Conservation (phyloP, 2,797 vertebrate species). For the Danio albolineatus region DNA sequence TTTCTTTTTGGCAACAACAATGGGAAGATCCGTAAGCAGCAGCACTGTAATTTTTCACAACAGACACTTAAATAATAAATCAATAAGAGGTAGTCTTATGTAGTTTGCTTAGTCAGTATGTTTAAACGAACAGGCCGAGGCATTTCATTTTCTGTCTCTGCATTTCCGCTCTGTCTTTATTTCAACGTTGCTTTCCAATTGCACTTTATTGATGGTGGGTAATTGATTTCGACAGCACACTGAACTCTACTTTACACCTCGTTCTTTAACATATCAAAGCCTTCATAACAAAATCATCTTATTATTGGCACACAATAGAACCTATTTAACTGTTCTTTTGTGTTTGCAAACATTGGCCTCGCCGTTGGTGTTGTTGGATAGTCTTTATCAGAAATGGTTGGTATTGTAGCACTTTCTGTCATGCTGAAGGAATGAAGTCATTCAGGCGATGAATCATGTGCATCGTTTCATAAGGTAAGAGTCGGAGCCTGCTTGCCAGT, state of each 20-base stretch:
- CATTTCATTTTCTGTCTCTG: conserved; percentile 54
- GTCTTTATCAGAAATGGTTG: conserved; percentile 2
- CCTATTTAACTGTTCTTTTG: conserved; percentile 24
- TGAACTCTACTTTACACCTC: conserved; percentile 5
- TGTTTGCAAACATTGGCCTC: background rate
- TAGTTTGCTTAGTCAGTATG: conserved; percentile 63
- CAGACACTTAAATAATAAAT: conserved; percentile 65
- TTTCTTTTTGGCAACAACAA: conserved; percentile 57
- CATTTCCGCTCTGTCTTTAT: conserved; percentile 46
- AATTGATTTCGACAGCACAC: conserved; percentile 47
- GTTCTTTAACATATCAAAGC: background rate
- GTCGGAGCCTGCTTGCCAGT: conserved; percentile 20
- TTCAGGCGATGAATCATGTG: conserved; percentile 25
- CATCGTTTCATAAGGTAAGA: conserved; percentile 33
- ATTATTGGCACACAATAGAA: conserved; percentile 6
- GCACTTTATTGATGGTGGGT: conserved; percentile 43
- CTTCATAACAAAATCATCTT: background rate
- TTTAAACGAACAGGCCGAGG: conserved; percentile 47
- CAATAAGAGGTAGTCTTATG: conserved; percentile 56
- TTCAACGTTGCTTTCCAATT: conserved; percentile 42
- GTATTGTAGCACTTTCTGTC: conserved; percentile 22
- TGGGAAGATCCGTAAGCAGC: conserved; percentile 48
- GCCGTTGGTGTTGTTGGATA: background rate
- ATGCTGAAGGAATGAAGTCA: conserved; percentile 35
- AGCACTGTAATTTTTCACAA: conserved; percentile 63